Conservation (phyloP, 2,113 vertebrate species). For the Morphnarchus princeps region DNA sequence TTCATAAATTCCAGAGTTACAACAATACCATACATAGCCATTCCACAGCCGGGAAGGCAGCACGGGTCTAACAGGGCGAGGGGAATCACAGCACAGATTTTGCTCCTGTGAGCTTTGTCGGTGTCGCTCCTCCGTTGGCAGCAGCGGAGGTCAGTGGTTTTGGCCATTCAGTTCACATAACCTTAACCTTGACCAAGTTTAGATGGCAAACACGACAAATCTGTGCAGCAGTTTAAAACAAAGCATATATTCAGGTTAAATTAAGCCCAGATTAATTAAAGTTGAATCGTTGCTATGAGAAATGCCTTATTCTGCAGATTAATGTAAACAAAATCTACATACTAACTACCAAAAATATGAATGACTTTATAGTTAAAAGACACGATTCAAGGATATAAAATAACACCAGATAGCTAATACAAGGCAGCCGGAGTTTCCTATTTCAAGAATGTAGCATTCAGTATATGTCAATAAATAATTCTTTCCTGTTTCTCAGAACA, state of each 20-base stretch:
- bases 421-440: background rate
- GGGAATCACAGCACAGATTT: background rate
- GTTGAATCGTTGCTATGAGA: background rate
- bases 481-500: conserved; percentile 21
- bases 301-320: background rate
- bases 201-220: background rate
- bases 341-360: background rate
- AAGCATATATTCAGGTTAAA: background rate
- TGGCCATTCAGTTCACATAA: background rate
- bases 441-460: background rate
- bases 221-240: background rate
- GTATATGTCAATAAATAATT: background rate
- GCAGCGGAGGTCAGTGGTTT: background rate
- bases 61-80: background rate
- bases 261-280: background rate
- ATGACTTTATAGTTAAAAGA: background rate
- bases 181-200: background rate
- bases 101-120: background rate
- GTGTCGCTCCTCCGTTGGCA: background rate
- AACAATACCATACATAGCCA: conserved; percentile 39
- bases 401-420: background rate
- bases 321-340: background rate
- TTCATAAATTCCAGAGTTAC: conserved; percentile 54
- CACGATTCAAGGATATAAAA: background rate
- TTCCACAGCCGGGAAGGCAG: background rate